Percentiles rank a stretch among this genome's conserved stretches.
These are phyloP conservation scores for Saturnia pavonia DNA, from an alignment of 2,888 invertebrate genomes.

Conservation along the genomic window DNA sequence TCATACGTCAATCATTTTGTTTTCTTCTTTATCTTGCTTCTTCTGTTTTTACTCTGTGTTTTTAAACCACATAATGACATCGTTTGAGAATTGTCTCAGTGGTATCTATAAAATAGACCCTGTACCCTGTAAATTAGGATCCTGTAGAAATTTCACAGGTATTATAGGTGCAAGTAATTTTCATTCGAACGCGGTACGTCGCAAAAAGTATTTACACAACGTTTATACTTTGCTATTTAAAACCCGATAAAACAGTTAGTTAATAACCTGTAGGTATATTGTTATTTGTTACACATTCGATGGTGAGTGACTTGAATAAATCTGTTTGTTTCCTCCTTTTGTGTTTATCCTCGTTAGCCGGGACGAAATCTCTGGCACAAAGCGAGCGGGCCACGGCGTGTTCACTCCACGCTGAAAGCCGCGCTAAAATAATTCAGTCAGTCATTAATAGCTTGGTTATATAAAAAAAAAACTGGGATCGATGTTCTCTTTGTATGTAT, in stretches of 20 bases:
- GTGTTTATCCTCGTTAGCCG: conserved; percentile 41
- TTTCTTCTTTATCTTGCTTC: neutral
- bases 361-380: neutral
- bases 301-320: conserved; percentile 29
- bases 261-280: neutral
- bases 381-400: neutral
- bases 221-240: neutral
- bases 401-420: neutral
- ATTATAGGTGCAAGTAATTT: neutral
- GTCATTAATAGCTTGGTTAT: too few species aligned
- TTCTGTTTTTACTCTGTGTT: neutral
- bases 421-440: too few species aligned
- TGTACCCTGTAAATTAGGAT: too few species aligned
- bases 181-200: neutral
- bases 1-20: too few species aligned
- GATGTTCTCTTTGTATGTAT: too few species aligned
- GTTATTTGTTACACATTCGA: conserved; percentile 3
- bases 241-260: neutral
- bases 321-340: conserved; percentile 45
- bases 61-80: neutral
- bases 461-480: too few species aligned
- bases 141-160: neutral
- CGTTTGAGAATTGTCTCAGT: neutral
- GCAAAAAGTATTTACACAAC: neutral
- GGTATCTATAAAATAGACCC: neutral